A percentile compares a stretch with the other conserved stretches of the same genome.
Evolutionary conservation across 2,113 vertebrate genomes (phyloP).

Genomic region (Rhinopithecus roxellana): DNA sequence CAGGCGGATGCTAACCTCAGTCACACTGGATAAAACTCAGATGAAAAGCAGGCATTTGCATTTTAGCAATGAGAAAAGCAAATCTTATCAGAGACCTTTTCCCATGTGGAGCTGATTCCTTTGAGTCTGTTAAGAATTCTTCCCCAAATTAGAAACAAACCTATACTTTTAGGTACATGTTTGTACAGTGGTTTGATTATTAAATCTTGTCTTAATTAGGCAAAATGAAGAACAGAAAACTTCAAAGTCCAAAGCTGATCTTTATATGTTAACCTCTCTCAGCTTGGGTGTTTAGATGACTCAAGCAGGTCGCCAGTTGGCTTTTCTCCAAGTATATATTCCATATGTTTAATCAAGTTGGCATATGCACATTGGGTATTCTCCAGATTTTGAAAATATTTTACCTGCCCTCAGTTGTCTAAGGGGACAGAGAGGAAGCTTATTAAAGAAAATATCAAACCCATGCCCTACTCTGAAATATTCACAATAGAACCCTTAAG

Average conservation of each 20-base stretch:
- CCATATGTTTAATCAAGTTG: constrained; percentile 88
- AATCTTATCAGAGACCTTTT: constrained; percentile 78
- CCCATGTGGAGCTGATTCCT: constrained; percentile 80
- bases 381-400: constrained; percentile 83
- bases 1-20: background rate
- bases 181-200: constrained; percentile 88
- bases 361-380: constrained; percentile 74
- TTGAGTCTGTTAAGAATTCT: constrained; percentile 85
- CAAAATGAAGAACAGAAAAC: constrained; percentile 87
- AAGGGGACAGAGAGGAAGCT: constrained; percentile 69
- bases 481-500: constrained; percentile 21
- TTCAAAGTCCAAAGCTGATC: constrained; percentile 87
- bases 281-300: constrained; percentile 88
- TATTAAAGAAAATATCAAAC: constrained; percentile 69
- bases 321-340: constrained; percentile 85
- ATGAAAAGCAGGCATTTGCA: constrained; percentile 66
- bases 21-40: constrained; percentile 44
- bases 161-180: constrained; percentile 81
- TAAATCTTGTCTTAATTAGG: constrained; percentile 89
- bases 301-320: constrained; percentile 83
- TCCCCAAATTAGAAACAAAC: constrained; percentile 87
- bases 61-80: constrained; percentile 62
- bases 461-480: constrained; percentile 50
- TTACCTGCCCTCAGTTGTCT: constrained; percentile 81
- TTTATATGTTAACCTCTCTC: constrained; percentile 87